Evolutionary conservation across 2,797 vertebrate genomes (phyloP).

Genomic region (Heliangelus exortis): DNA sequence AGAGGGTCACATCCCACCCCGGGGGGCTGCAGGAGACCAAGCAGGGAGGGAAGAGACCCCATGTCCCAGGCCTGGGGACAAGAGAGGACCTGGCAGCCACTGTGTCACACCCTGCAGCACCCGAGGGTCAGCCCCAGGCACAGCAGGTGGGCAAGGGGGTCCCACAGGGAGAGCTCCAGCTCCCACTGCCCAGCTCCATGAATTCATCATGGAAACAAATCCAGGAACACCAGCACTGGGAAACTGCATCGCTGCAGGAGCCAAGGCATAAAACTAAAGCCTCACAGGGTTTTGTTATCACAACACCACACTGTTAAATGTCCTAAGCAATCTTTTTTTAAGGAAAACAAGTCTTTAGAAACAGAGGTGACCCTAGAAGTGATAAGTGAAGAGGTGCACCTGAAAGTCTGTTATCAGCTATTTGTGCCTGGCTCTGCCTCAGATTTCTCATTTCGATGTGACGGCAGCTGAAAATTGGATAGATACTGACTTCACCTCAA

Average conservation of each 20-base stretch:
- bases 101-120: background rate
- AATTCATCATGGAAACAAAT: background rate
- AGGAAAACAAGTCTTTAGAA: slow-evolving; percentile 80
- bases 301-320: slow-evolving; percentile 58
- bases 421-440: slow-evolving; percentile 74
- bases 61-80: background rate
- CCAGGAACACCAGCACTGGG: background rate
- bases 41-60: too few species aligned
- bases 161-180: background rate
- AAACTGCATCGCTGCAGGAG: background rate
- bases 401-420: slow-evolving; percentile 80
- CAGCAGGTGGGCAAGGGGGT: background rate
- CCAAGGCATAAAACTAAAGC: slow-evolving; percentile 8
- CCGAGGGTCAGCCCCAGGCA: accelerated
- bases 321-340: slow-evolving; percentile 76
- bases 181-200: background rate
- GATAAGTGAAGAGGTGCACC: slow-evolving; percentile 80
- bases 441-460: slow-evolving; percentile 84
- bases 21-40: accelerated
- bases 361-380: slow-evolving; percentile 79
- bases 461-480: slow-evolving; percentile 79
- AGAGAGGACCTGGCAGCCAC: accelerated
- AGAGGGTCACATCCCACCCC: too few species aligned
- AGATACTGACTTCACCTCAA: slow-evolving; percentile 74
- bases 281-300: slow-evolving; percentile 57